Conservation (phyloP, 2,888 invertebrate species). For the Notodonta ziczac region DNA sequence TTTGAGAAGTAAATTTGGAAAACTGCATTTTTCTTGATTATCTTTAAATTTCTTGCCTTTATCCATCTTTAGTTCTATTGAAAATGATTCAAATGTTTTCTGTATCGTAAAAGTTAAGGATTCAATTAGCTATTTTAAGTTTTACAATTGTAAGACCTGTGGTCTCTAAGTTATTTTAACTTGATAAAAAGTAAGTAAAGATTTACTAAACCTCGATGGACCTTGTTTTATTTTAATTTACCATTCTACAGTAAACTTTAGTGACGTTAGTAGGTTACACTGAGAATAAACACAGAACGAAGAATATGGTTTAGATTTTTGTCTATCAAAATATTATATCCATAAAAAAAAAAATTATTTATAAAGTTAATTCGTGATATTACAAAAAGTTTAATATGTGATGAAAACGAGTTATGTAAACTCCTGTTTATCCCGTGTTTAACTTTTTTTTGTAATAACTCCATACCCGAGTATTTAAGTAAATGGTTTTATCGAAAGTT, state of each 20-base stretch:
- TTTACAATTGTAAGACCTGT: slow-evolving; percentile 70
- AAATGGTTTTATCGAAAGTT: too few species aligned
- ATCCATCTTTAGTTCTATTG: slow-evolving; percentile 23
- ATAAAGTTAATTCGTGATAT: too few species aligned
- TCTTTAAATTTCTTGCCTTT: slow-evolving; percentile 45
- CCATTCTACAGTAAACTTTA: neutral
- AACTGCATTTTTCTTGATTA: slow-evolving; percentile 52
- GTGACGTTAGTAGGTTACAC: neutral
- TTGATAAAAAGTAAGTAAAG: slow-evolving; percentile 37
- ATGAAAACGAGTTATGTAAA: too few species aligned
- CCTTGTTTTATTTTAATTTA: slow-evolving; percentile 38
- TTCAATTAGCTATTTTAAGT: slow-evolving; percentile 46
- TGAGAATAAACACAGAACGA: too few species aligned
- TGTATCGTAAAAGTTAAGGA: slow-evolving; percentile 44
- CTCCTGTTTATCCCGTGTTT: too few species aligned
- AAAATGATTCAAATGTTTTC: slow-evolving; percentile 39
- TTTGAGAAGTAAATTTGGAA: slow-evolving; percentile 32
- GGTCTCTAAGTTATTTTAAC: slow-evolving; percentile 74
- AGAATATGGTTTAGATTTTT: too few species aligned
- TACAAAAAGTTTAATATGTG: too few species aligned
- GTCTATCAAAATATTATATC: too few species aligned
- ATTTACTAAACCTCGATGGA: slow-evolving; percentile 37
- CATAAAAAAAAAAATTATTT: too few species aligned
- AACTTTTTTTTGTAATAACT: too few species aligned
- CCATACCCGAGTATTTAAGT: too few species aligned